These are phyloP conservation scores for Ceratosolen solmsi DNA, from an alignment of 1,140 invertebrate species.

Conservation along the genomic window DNA sequence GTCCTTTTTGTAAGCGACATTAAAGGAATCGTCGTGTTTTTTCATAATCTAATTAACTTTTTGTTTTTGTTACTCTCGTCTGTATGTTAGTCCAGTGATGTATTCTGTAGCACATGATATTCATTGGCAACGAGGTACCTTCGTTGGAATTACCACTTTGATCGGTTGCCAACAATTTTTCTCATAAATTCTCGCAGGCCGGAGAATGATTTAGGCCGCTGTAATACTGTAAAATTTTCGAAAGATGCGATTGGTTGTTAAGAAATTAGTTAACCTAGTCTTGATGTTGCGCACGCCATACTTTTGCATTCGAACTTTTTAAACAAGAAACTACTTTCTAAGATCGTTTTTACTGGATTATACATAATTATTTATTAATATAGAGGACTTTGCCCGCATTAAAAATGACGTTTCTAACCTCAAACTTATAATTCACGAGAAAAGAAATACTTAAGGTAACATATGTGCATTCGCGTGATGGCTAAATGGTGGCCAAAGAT, in stretches of 20 bases:
- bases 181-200: not conserved
- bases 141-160: not conserved
- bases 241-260: slow-evolving; percentile 1
- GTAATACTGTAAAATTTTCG: not conserved
- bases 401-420: not conserved
- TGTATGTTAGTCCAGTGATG: too few relatives aligned
- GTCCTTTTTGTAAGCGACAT: not conserved
- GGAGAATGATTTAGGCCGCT: not conserved
- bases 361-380: not conserved
- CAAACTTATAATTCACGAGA: not conserved
- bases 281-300: not conserved
- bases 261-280: slow-evolving; percentile 1
- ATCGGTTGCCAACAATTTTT: not conserved
- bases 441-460: not conserved
- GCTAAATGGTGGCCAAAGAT: not conserved
- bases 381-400: not conserved
- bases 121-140: not conserved
- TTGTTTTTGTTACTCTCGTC: not conserved
- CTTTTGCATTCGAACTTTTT: slow-evolving; percentile 20
- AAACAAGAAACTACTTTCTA: slow-evolving; percentile 11
- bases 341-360: not conserved
- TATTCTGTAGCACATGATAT: not conserved
- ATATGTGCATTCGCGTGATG: not conserved
- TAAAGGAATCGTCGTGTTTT: not conserved
- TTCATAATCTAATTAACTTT: not conserved